Evolutionary conservation across 2,797 vertebrate genomes (phyloP), one percentile per base, ranked within the genome.

Genomic region (Microchirus variegatus): DNA sequence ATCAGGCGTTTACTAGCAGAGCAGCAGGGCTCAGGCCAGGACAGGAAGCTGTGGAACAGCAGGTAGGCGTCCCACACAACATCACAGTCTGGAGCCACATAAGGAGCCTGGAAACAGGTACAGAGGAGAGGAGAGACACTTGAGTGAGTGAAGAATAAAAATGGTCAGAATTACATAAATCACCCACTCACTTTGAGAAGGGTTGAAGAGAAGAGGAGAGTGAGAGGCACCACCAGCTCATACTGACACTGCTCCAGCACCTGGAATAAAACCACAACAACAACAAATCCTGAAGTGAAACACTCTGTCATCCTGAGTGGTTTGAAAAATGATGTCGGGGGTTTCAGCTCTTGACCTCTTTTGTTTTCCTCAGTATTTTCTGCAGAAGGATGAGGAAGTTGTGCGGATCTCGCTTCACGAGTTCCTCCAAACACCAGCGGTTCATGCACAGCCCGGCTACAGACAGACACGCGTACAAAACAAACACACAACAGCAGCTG

Each of bases 341-440:
- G 4, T 51, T 47, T 22, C 1, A 1, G 12, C 13, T 68, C 13
- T 17, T 44, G 2, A 96, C 96, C 95, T 96, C 90, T 49, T 83
- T 85, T 53, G 95, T 94, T 87, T 95, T 96, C 85, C 78, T 73
- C 47, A 97, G 84, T 73, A 97, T 92, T 83, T 94, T 94, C 77
- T 96, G 95, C 26, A 97, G 86, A 0, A 97, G 94, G 68, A 97
- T 96, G 78, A 95, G 89, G 89, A 95, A 96, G 90, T 96, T 95
- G 40, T 89, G 64, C 0, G 94, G 87, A 45, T 97, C 94, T 64
- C 96, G 78, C 84, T 93, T 96, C 60, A 97, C 95, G 53, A 97
- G 92, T 88, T 97, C 96, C 90, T 96, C 96, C 47, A 97, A 91
- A 82, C 94, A 96, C 96, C 96, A 97, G 81, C 94, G 95, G 84